Evolutionary conservation across 1,140 invertebrate species (phyloP).

Genomic region (Centruroides vittatus): DNA sequence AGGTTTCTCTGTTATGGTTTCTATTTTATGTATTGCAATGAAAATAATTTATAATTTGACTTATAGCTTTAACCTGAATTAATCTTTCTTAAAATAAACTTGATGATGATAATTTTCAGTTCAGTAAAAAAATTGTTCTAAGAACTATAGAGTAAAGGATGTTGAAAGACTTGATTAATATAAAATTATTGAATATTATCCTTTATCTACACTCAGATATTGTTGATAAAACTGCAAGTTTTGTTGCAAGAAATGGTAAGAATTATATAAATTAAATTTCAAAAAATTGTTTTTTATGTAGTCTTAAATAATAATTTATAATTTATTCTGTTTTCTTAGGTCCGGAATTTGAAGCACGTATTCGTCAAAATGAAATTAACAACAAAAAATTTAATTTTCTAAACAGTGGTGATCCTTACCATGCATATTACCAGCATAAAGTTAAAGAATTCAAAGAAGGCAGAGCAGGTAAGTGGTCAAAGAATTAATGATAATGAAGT

Average conservation of each 20-base stretch:
- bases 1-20: too few relatives aligned
- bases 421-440: slow-evolving; percentile 98
- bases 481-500: slow-evolving; percentile 21
- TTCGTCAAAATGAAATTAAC: slow-evolving; percentile 89
- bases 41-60: too few relatives aligned
- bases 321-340: slow-evolving; percentile 11
- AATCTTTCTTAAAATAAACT: too few relatives aligned
- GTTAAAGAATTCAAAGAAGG: slow-evolving; percentile 92
- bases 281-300: too few relatives aligned
- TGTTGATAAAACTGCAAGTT: slow-evolving; percentile 96
- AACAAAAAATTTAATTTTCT: slow-evolving; percentile 98
- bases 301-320: too few relatives aligned
- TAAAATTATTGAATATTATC: background rate
- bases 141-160: too few relatives aligned
- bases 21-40: too few relatives aligned
- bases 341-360: slow-evolving; percentile 92
- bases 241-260: slow-evolving; percentile 88
- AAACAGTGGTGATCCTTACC: slow-evolving; percentile 92
- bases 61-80: too few relatives aligned
- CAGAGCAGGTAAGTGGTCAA: slow-evolving; percentile 31
- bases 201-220: slow-evolving; percentile 52
- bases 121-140: too few relatives aligned
- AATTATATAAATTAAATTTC: too few relatives aligned
- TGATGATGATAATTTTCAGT: too few relatives aligned
- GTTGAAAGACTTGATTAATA: too few relatives aligned